Percentiles rank a stretch among this genome's conserved stretches.
phyloP scores from a whole-genome alignment of 2,888 invertebrate species.

The Tetanocera ferruginea region DNA sequence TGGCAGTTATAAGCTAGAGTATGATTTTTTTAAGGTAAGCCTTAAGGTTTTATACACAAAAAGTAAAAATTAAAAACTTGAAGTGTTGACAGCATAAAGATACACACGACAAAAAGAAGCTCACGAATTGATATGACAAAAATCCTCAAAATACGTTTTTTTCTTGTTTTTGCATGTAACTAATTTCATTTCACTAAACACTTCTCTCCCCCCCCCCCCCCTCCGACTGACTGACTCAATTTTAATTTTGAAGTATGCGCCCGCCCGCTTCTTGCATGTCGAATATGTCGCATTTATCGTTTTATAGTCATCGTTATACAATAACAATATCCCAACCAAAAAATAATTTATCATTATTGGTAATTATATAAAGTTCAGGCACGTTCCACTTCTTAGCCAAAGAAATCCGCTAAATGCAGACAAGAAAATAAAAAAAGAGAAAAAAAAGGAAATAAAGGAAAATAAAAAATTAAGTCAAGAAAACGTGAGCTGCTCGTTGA shows the following conservation, averaged over 20 bases:
- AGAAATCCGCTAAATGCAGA: background rate
- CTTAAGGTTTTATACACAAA: background rate
- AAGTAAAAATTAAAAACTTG: no score
- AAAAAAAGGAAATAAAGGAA: background rate
- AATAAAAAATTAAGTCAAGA: background rate
- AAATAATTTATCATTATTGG: background rate
- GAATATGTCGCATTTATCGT: background rate
- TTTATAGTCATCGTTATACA: constrained; percentile 3
- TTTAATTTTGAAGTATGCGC: no score
- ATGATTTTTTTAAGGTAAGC: background rate
- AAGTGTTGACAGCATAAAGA: no score
- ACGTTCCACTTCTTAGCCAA: constrained; percentile 18
- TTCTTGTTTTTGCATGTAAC: no score
- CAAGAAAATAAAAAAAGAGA: background rate
- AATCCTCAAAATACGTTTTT: no score
- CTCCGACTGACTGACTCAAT: no score
- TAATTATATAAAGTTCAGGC: constrained; percentile 4
- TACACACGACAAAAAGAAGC: background rate
- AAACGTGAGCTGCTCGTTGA: constrained; percentile 9
- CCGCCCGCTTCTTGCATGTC: background rate
- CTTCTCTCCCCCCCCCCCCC: no score
- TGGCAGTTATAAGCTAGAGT: background rate
- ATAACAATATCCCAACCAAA: background rate
- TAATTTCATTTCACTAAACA: no score
- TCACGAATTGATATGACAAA: background rate